Evolutionary conservation across 2,113 vertebrate species (phyloP).

Genomic region (Hassar affinis): DNA sequence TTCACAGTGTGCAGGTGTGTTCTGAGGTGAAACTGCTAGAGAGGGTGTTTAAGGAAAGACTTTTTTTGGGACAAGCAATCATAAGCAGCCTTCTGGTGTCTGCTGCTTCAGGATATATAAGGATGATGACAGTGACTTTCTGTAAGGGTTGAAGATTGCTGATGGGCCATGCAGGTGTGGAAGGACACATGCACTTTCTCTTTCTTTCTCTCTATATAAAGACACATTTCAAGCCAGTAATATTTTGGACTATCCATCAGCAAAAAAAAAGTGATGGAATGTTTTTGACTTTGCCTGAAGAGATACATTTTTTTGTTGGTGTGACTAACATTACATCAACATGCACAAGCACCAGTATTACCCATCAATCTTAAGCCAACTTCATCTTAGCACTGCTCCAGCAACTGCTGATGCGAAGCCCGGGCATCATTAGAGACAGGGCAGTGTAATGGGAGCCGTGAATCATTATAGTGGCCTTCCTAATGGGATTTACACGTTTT

Average conservation of each 20-base stretch:
- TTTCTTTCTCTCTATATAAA: slow-evolving; percentile 9
- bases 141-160: slow-evolving; percentile 58
- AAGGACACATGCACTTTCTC: slow-evolving; percentile 20
- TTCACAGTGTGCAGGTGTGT: slow-evolving; percentile 35
- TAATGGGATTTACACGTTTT: slow-evolving; percentile 43
- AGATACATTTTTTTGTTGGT: slow-evolving; percentile 42
- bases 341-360: slow-evolving; percentile 28
- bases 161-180: slow-evolving; percentile 46
- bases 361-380: slow-evolving; percentile 43
- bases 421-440: slow-evolving; percentile 43
- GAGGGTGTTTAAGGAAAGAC: slow-evolving; percentile 55
- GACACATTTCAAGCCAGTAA: slow-evolving; percentile 20
- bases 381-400: slow-evolving; percentile 17
- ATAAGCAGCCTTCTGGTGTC: slow-evolving; percentile 59
- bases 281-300: slow-evolving; percentile 32
- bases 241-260: slow-evolving; percentile 43
- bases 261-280: slow-evolving; percentile 32
- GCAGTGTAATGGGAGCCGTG: slow-evolving; percentile 36
- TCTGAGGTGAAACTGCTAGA: slow-evolving; percentile 46
- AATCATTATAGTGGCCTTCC: slow-evolving; percentile 30
- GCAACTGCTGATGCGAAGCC: slow-evolving; percentile 40
- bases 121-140: slow-evolving; percentile 58
- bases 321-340: slow-evolving; percentile 47
- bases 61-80: slow-evolving; percentile 61
- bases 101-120: slow-evolving; percentile 45